Conservation (phyloP, 2,113 vertebrate genomes). For the Coryphaenoides rupestris region DNA sequence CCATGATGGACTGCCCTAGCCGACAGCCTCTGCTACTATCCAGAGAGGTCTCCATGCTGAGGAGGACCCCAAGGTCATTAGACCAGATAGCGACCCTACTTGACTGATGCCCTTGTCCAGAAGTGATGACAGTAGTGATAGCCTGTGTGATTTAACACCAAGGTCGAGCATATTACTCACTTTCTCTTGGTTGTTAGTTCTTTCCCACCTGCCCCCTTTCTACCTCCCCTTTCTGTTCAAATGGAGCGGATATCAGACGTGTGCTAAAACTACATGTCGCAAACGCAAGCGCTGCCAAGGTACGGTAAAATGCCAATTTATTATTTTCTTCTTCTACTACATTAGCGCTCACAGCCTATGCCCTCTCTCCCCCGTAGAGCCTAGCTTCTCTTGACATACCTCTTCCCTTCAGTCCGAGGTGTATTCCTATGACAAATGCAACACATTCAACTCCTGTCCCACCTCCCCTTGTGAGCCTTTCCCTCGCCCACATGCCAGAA, state of each 20-base stretch:
- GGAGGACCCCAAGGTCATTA: constrained; percentile 15
- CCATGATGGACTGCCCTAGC: constrained; percentile 1
- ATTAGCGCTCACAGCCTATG: constrained; percentile 43
- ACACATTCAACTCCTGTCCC: constrained; percentile 14
- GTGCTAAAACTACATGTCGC: constrained; percentile 89
- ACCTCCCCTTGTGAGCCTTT: constrained; percentile 34
- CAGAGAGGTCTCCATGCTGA: background rate
- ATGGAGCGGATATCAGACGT: constrained; percentile 98
- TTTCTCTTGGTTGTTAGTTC: constrained; percentile 97
- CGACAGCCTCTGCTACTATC: background rate
- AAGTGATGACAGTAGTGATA: constrained; percentile 39
- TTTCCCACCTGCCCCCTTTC: constrained; percentile 94
- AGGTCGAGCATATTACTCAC: constrained; percentile 81
- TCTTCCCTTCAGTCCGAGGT: constrained; percentile 39
- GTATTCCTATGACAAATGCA: constrained; percentile 24
- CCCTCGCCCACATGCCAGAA: constrained; percentile 57
- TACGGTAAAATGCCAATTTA: constrained; percentile 80
- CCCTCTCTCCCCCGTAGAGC: constrained; percentile 45
- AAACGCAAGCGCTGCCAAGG: constrained; percentile 96
- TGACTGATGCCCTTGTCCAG: constrained; percentile 26
- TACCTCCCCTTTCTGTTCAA: constrained; percentile 99
- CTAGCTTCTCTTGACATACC: constrained; percentile 34
- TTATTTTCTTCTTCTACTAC: constrained; percentile 29
- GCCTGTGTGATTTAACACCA: constrained; percentile 42
- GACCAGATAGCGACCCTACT: constrained; percentile 37